Percentiles rank a stretch among this genome's conserved stretches.
Evolutionary conservation across 1,140 invertebrate species (phyloP).

Genomic region (Psilanteris sp.): DNA sequence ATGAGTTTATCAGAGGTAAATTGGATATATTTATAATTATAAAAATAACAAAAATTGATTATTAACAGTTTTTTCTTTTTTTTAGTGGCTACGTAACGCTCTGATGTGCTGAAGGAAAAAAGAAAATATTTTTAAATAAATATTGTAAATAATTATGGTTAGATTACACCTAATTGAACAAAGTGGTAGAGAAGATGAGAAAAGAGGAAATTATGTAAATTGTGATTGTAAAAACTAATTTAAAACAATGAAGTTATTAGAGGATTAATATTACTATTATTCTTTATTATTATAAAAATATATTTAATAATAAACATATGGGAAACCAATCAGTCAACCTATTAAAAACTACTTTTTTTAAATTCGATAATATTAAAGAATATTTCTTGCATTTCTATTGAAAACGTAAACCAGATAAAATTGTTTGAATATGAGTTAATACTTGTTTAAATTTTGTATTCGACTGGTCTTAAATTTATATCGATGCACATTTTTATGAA

Average conservation of each 20-base stretch:
- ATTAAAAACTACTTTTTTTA: too few species aligned
- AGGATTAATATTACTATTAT: too few species aligned
- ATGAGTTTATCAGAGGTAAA: slow-evolving; percentile 88
- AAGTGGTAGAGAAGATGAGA: too few species aligned
- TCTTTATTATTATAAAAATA: too few species aligned
- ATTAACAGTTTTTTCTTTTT: slow-evolving; percentile 70
- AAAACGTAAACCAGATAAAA: too few species aligned
- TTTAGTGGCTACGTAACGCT: slow-evolving; percentile 89
- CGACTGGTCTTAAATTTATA: neutral
- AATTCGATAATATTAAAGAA: too few species aligned
- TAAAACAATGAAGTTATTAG: neutral
- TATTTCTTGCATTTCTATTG: too few species aligned
- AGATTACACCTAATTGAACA: slow-evolving; percentile 2
- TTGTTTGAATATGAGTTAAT: too few species aligned
- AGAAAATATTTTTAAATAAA: slow-evolving; percentile 62
- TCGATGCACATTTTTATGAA: slow-evolving; percentile 21
- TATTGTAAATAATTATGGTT: slow-evolving; percentile 68
- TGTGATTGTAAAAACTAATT: slow-evolving; percentile 6
- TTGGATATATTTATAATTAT: slow-evolving; percentile 90
- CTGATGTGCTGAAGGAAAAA: slow-evolving; percentile 82
- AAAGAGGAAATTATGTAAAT: slow-evolving; percentile 1
- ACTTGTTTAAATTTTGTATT: slow-evolving; percentile 14
- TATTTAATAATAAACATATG: too few species aligned
- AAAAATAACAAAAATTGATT: slow-evolving; percentile 87
- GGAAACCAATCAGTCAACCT: too few species aligned